A percentile compares a stretch with the other conserved stretches of the same genome.
Evolutionary conservation across 2,797 vertebrate species (phyloP).

Genomic region (Rhinogobio ventralis): DNA sequence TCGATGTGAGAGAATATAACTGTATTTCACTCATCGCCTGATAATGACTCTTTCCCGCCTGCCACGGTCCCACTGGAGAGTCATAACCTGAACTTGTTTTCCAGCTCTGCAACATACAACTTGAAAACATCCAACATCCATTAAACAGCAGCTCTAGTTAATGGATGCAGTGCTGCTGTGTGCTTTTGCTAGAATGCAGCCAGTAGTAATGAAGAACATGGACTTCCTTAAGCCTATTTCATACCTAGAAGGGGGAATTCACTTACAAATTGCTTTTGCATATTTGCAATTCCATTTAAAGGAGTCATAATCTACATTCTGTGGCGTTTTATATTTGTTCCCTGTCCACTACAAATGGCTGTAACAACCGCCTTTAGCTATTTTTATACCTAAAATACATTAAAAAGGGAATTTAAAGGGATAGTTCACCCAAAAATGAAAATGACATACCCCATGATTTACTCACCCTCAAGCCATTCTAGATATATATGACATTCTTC

Average conservation of each 20-base stretch:
- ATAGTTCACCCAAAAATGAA: too few relatives aligned
- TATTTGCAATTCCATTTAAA: not conserved
- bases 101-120: not conserved
- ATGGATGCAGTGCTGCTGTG: not conserved
- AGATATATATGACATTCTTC: too few relatives aligned
- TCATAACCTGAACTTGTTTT: slow-evolving; percentile 34
- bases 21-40: slow-evolving; percentile 15
- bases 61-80: slow-evolving; percentile 8
- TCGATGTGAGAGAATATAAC: slow-evolving; percentile 19
- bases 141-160: slow-evolving; percentile 13
- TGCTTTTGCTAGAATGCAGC: slow-evolving; percentile 26
- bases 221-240: slow-evolving; percentile 14
- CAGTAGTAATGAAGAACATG: not conserved
- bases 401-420: too few relatives aligned
- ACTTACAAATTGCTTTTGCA: slow-evolving; percentile 5
- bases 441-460: too few relatives aligned
- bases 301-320: not conserved
- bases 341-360: not conserved
- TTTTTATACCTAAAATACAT: not conserved
- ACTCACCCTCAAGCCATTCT: too few relatives aligned
- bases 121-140: slow-evolving; percentile 1
- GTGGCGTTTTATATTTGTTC: not conserved
- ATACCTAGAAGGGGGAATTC: not conserved
- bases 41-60: slow-evolving; percentile 16
- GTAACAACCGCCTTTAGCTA: not conserved